These are phyloP conservation scores for Candidula unifasciata DNA, from an alignment of 2,888 invertebrate species.

Conservation along the genomic window DNA sequence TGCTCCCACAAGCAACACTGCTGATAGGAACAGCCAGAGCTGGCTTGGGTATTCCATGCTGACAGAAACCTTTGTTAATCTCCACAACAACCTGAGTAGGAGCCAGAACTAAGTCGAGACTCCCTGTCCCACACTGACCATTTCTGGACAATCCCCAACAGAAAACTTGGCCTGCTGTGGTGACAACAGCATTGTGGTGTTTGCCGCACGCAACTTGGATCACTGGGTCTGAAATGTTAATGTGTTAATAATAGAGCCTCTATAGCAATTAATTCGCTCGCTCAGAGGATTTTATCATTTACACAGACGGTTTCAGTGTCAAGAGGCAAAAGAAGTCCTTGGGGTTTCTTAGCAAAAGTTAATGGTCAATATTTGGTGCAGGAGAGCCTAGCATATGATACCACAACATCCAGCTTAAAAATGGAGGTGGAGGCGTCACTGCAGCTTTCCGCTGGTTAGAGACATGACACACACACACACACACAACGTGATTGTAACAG, in stretches of 20 bases:
- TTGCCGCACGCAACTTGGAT: constrained; percentile 81
- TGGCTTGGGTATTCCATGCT: constrained; percentile 62
- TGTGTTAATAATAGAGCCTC: neutral
- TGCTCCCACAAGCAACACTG: constrained; percentile 71
- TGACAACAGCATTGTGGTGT: constrained; percentile 80
- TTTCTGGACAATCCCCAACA: constrained; percentile 76
- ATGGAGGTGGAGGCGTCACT: no score
- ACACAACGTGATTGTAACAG: no score
- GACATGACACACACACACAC: no score
- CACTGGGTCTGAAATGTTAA: constrained; percentile 11
- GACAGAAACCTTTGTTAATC: constrained; percentile 58
- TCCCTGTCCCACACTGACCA: constrained; percentile 84
- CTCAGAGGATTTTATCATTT: no score
- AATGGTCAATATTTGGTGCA: no score
- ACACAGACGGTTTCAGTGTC: no score
- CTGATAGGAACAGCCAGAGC: constrained; percentile 56
- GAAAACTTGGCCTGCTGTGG: constrained; percentile 70
- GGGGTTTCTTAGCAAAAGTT: no score
- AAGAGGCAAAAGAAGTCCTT: no score
- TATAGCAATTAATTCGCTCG: no score
- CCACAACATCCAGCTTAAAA: no score
- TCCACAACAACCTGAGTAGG: constrained; percentile 61
- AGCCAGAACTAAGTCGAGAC: constrained; percentile 56
- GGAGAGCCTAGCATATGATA: no score
- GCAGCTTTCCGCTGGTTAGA: no score